Conservation (phyloP, 1,140 invertebrate genomes). For the Zelostemma sp. region DNA sequence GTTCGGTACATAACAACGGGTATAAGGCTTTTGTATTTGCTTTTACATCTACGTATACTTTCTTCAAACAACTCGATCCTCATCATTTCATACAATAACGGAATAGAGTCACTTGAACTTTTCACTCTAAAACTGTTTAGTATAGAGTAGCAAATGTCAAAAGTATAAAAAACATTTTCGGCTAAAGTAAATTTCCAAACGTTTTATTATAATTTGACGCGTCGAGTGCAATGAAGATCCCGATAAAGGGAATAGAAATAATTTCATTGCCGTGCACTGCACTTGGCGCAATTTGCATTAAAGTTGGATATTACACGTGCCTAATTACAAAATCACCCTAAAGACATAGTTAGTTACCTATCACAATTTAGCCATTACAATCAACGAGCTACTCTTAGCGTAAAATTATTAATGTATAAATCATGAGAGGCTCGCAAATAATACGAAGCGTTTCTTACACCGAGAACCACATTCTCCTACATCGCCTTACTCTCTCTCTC, state of each 20-base stretch:
- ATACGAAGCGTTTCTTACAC: constrained; percentile 52
- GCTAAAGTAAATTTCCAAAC: too few relatives aligned
- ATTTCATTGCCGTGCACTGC: too few relatives aligned
- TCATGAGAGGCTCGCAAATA: constrained; percentile 33
- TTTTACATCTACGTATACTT: constrained; percentile 8
- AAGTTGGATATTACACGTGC: background rate
- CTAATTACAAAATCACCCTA: constrained; percentile 28
- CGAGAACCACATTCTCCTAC: constrained; percentile 48
- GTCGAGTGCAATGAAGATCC: too few relatives aligned
- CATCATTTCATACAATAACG: too few relatives aligned
- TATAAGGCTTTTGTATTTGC: constrained; percentile 15
- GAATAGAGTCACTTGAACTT: too few relatives aligned
- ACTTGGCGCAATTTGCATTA: background rate
- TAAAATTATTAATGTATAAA: constrained; percentile 40
- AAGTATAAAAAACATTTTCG: too few relatives aligned
- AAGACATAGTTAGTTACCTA: constrained; percentile 33
- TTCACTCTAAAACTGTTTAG: too few relatives aligned
- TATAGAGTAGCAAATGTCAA: too few relatives aligned
- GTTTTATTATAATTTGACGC: too few relatives aligned
- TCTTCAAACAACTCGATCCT: too few relatives aligned
- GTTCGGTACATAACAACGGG: constrained; percentile 12
- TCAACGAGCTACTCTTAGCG: constrained; percentile 37
- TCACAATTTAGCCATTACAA: constrained; percentile 38
- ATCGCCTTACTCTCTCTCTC: constrained; percentile 50
- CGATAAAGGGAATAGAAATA: too few relatives aligned